These are phyloP conservation scores for Cyanistes caeruleus DNA, from an alignment of 2,113 vertebrate species.

Conservation along the genomic window DNA sequence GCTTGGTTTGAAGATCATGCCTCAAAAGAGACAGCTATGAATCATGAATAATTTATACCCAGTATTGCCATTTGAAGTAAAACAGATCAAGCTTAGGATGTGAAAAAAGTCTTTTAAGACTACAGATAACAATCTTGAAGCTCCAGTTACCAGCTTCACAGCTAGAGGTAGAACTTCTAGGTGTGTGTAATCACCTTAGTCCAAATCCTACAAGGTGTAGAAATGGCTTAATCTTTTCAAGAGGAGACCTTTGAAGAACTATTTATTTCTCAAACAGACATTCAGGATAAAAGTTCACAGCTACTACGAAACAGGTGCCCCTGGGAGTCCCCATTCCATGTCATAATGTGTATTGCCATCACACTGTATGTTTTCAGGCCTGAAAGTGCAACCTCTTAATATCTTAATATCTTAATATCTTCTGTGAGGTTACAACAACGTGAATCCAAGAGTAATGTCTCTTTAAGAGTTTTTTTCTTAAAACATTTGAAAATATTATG, in stretches of 20 bases:
- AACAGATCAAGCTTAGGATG: neutral
- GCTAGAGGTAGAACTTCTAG: neutral
- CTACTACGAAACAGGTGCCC: neutral
- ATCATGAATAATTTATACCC: constrained; percentile 36
- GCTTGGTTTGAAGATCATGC: constrained; percentile 2
- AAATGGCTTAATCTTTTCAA: neutral
- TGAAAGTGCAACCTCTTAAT: neutral
- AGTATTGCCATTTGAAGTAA: neutral
- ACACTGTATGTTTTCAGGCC: neutral
- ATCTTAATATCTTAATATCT: neutral
- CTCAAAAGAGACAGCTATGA: constrained; percentile 2
- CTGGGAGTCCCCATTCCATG: neutral
- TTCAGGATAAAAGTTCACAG: neutral
- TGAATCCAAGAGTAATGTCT: neutral
- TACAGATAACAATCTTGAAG: neutral
- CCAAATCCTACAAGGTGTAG: constrained; percentile 1
- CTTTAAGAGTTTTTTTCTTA: neutral
- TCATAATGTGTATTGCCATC: neutral
- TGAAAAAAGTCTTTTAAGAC: neutral
- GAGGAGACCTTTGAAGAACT: neutral
- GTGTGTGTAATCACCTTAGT: neutral
- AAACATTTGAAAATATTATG: neutral
- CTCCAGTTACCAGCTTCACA: neutral
- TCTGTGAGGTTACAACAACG: neutral
- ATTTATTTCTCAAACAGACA: neutral